Conservation (phyloP, 2,113 vertebrate species). For the Semnornis frantzii region DNA sequence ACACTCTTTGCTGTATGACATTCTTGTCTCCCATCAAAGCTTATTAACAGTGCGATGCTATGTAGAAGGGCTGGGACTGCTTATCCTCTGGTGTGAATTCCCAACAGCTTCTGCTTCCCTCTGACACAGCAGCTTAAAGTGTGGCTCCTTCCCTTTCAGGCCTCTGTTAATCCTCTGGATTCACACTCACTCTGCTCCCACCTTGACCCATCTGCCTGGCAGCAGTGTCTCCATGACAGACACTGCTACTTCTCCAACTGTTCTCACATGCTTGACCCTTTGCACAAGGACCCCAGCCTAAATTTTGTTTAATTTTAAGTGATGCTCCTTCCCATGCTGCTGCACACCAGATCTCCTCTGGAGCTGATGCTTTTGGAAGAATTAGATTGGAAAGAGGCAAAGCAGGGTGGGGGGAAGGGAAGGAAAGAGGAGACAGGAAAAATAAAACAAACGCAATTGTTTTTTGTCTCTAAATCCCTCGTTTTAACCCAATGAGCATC, state of each 20-base stretch:
- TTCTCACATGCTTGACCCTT: background rate
- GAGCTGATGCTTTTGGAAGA: background rate
- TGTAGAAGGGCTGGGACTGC: background rate
- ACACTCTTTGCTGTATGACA: background rate
- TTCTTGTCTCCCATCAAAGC: background rate
- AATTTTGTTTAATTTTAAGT: background rate
- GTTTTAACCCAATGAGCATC: conserved; percentile 63
- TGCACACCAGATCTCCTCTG: background rate
- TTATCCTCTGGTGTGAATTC: conserved; percentile 25
- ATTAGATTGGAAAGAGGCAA: background rate
- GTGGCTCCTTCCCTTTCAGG: background rate
- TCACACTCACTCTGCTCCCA: background rate
- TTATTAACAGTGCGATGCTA: background rate
- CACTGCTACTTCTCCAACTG: background rate
- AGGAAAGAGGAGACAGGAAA: background rate
- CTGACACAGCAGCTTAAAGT: background rate
- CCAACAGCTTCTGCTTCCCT: background rate
- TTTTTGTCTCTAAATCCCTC: conserved; percentile 60
- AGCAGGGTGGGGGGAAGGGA: background rate
- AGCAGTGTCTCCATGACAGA: background rate
- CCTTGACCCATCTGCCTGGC: rapidly evolving
- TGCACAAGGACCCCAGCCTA: background rate
- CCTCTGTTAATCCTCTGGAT: conserved; percentile 34
- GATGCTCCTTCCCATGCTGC: background rate
- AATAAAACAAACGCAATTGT: conserved; percentile 31